Conservation (phyloP, 92 coral and sea anemone genomes). For the Epizoanthus ramosus region DNA sequence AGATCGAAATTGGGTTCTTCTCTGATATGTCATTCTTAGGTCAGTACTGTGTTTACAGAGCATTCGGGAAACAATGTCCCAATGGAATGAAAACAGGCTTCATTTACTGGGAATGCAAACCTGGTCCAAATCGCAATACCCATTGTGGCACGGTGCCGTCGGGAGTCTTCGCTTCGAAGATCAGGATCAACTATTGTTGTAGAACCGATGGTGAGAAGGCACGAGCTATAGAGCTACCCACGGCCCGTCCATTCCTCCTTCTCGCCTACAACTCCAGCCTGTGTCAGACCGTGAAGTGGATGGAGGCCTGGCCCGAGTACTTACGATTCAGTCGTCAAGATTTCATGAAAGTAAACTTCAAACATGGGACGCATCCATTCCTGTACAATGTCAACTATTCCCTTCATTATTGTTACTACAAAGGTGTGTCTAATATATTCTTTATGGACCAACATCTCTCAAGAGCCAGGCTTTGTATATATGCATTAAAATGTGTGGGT, state of each 20-base stretch:
- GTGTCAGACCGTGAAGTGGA: constrained; percentile 33
- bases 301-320: constrained; percentile 36
- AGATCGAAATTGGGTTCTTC: too few species aligned
- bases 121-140: not conserved
- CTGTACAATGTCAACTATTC: not conserved
- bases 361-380: not conserved
- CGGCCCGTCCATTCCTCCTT: constrained; percentile 6
- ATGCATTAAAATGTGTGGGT: too few species aligned
- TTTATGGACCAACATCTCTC: too few species aligned
- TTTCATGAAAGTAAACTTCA: not conserved
- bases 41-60: constrained; percentile 17
- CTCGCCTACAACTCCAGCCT: constrained; percentile 30
- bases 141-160: not conserved
- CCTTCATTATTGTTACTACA: constrained; percentile 19
- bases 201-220: constrained; percentile 20
- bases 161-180: not conserved
- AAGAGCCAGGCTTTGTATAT: too few species aligned
- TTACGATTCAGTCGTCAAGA: constrained; percentile 1
- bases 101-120: constrained; percentile 5
- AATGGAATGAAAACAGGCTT: not conserved
- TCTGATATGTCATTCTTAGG: not conserved
- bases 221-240: constrained; percentile 9
- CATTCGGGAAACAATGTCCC: not conserved
- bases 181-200: not conserved
- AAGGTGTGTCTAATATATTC: not conserved